phyloP scores from a whole-genome alignment of 2,113 vertebrate species.

The Nicator chloris region DNA sequence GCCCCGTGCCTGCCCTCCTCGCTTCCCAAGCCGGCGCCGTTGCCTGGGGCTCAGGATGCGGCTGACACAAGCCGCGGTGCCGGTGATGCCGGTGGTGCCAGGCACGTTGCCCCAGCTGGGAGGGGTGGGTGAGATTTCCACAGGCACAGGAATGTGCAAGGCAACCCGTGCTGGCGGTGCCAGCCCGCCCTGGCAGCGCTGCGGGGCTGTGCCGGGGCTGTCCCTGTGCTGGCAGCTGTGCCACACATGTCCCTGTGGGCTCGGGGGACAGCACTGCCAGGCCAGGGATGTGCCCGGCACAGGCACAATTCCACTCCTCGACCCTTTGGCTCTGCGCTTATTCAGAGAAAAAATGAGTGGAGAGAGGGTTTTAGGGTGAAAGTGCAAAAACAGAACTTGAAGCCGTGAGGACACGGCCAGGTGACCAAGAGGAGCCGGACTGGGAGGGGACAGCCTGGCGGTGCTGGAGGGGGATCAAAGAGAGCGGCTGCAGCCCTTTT shows the following conservation, averaged over 20 bases:
- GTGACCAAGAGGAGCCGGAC: rapidly evolving
- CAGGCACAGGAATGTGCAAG: background rate
- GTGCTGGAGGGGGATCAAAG: too few relatives aligned
- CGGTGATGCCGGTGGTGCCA: background rate
- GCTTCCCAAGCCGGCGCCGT: background rate
- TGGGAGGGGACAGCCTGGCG: background rate
- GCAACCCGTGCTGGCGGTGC: rapidly evolving
- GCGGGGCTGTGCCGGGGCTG: rapidly evolving
- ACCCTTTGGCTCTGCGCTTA: background rate
- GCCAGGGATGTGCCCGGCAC: rapidly evolving
- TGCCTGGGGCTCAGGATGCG: background rate
- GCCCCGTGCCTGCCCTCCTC: rapidly evolving
- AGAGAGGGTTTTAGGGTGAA: background rate
- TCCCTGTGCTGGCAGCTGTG: rapidly evolving
- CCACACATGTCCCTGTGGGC: too few relatives aligned
- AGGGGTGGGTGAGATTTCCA: background rate
- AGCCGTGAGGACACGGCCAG: rapidly evolving
- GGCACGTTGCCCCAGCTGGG: background rate
- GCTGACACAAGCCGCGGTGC: background rate
- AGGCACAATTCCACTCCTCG: background rate
- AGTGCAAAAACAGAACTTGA: background rate
- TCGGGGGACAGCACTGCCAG: too few relatives aligned
- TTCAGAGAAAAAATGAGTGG: background rate
- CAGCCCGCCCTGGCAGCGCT: background rate
- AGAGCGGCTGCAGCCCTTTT: rapidly evolving